A percentile compares a stretch with the other conserved stretches of the same genome.
phyloP scores from a whole-genome alignment of 2,797 vertebrate genomes.

The Aulostomus chinensis region DNA sequence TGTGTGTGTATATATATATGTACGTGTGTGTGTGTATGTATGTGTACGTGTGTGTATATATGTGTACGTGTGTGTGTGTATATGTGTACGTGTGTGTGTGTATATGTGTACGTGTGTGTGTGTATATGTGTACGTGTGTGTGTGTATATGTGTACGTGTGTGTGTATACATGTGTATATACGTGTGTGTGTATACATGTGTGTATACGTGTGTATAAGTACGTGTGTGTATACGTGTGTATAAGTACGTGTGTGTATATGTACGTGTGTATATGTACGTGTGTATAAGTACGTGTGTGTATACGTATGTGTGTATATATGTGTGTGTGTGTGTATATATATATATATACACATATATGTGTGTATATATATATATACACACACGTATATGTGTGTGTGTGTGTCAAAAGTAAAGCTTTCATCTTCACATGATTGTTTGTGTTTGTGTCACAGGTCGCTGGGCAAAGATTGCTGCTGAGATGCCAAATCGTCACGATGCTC shows the following conservation, averaged over 20 bases:
- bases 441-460: constrained; percentile 84
- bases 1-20: too few species aligned
- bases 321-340: not conserved
- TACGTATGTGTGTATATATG: not conserved
- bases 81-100: too few species aligned
- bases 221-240: too few species aligned
- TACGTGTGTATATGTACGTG: not conserved
- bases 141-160: not conserved
- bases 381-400: not conserved
- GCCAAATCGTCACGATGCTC: constrained; percentile 81
- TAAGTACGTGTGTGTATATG: not conserved
- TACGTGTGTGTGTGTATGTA: not conserved
- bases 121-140: not conserved
- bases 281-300: not conserved
- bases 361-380: not conserved
- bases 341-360: too few species aligned
- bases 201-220: not conserved
- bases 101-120: not conserved
- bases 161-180: not conserved
- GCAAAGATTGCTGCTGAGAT: constrained; percentile 88
- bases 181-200: not conserved
- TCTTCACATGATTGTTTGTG: too few species aligned
- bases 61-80: not conserved
- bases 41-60: too few species aligned
- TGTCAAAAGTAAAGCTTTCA: too few species aligned